Conservation (phyloP, 2,888 invertebrate genomes). For the Brassicogethes aeneus region DNA sequence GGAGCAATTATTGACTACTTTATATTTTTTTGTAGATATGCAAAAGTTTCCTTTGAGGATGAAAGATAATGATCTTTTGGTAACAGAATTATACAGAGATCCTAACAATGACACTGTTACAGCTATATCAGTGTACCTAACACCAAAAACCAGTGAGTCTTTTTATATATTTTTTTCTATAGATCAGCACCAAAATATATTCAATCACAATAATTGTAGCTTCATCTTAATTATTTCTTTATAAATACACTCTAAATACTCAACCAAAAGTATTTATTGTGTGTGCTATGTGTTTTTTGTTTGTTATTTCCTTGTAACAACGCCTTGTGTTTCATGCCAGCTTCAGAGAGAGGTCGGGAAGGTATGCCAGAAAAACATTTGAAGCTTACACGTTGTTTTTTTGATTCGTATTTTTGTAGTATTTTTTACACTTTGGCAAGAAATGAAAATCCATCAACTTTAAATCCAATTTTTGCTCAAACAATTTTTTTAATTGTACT, state of each 20-base stretch:
- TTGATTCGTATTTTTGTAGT: slow-evolving; percentile 2
- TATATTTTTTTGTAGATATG: slow-evolving; percentile 66
- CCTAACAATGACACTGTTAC: slow-evolving; percentile 93
- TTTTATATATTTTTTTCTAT: background rate
- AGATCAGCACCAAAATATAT: slow-evolving; percentile 3
- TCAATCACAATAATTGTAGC: background rate
- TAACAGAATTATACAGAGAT: slow-evolving; percentile 93
- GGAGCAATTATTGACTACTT: background rate
- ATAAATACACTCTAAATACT: background rate
- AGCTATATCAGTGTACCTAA: slow-evolving; percentile 94
- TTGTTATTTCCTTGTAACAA: slow-evolving; percentile 29
- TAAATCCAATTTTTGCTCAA: slow-evolving; percentile 2
- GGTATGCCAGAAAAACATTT: slow-evolving; percentile 39
- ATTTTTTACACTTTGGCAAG: background rate
- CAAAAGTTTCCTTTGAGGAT: slow-evolving; percentile 97
- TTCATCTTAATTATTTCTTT: background rate
- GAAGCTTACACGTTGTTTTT: slow-evolving; percentile 29
- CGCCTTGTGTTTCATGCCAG: slow-evolving; percentile 49
- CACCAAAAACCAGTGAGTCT: slow-evolving; percentile 94
- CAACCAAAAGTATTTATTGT: background rate
- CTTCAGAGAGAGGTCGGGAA: slow-evolving; percentile 53
- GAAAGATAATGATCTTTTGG: slow-evolving; percentile 97
- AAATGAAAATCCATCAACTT: slow-evolving; percentile 12
- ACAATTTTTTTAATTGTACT: slow-evolving; percentile 10
- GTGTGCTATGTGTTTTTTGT: background rate